phyloP scores from a whole-genome alignment of 2,113 vertebrate genomes.

The Pao palembangensis region DNA sequence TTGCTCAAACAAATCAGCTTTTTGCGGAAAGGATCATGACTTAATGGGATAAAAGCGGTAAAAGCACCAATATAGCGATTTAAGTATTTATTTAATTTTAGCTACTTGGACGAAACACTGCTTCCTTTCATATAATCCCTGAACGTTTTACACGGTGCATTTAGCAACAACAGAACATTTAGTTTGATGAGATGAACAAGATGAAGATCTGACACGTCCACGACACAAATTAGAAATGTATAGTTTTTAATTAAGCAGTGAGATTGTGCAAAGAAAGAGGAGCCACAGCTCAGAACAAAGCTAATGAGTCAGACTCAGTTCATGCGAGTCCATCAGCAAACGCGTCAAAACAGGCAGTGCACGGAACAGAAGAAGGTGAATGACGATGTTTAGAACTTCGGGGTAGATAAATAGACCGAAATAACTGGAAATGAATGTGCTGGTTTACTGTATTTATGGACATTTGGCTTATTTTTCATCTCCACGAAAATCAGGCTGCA shows the following conservation, averaged over 20 bases:
- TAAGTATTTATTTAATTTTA: not conserved
- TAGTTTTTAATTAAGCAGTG: not conserved
- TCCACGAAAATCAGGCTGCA: not conserved
- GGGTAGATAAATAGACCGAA: too few species aligned
- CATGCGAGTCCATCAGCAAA: not conserved
- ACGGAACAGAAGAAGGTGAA: not conserved
- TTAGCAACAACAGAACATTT: not conserved
- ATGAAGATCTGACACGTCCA: not conserved
- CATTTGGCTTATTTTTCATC: not conserved
- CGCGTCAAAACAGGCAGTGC: not conserved
- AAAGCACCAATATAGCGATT: not conserved
- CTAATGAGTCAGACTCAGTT: not conserved
- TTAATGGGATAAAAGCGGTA: not conserved
- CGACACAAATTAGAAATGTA: not conserved
- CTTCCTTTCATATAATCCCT: not conserved
- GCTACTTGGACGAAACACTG: not conserved
- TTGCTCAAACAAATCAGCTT: not conserved
- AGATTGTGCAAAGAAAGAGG: not conserved
- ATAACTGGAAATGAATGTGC: not conserved
- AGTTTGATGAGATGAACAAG: not conserved
- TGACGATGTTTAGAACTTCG: not conserved
- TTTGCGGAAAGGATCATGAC: not conserved
- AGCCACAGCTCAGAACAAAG: not conserved
- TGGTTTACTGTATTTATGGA: slow-evolving; percentile 8
- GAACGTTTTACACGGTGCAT: not conserved